A percentile compares a stretch with the other conserved stretches of the same genome.
phyloP scores from a whole-genome alignment of 1,140 invertebrate species.

The Dolichoris vasculosae region DNA sequence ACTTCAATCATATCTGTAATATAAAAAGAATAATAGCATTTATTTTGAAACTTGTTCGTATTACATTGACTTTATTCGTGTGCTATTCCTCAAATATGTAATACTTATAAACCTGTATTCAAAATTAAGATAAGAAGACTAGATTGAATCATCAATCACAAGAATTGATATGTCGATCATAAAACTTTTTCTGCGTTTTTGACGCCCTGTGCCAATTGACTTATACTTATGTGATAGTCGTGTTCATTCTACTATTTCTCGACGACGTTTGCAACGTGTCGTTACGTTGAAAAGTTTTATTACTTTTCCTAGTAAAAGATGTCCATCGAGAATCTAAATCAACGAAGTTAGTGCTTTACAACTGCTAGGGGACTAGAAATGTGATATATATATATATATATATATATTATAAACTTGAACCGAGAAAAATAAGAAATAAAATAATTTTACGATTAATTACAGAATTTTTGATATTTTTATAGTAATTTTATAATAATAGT shows the following conservation, averaged over 20 bases:
- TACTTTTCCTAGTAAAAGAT: neutral
- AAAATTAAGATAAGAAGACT: neutral
- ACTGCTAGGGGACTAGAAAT: neutral
- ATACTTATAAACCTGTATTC: neutral
- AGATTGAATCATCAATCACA: neutral
- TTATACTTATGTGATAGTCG: neutral
- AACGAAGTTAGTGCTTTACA: slow-evolving; percentile 5
- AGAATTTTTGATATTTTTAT: neutral
- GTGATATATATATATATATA: neutral
- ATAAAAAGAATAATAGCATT: too few relatives aligned
- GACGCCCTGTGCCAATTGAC: neutral
- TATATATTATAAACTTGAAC: neutral
- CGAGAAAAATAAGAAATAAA: neutral
- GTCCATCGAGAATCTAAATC: neutral
- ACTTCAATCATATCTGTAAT: too few relatives aligned
- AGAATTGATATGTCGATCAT: neutral
- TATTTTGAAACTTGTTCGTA: too few relatives aligned
- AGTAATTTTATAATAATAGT: too few relatives aligned
- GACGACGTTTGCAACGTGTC: neutral
- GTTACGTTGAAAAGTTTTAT: neutral
- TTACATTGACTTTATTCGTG: too few relatives aligned
- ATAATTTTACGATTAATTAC: neutral
- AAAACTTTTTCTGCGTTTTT: neutral
- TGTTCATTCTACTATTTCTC: neutral
- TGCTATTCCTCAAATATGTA: too few relatives aligned